Percentiles rank a stretch among this genome's conserved stretches.
These are phyloP conservation scores for Heliconius congener DNA, from an alignment of 1,140 invertebrate genomes.

Conservation along the genomic window DNA sequence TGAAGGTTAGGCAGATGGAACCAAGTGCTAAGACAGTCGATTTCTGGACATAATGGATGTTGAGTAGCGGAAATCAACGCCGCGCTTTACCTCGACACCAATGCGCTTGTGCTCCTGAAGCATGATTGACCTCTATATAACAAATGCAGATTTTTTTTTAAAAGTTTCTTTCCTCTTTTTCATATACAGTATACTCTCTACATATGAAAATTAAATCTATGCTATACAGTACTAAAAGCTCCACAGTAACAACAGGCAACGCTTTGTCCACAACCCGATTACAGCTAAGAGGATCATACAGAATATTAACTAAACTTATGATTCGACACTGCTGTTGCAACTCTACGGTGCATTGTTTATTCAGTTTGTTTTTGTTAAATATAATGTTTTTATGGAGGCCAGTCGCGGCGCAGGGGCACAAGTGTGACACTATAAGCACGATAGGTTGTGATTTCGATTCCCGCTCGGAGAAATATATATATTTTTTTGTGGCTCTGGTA, in stretches of 20 bases:
- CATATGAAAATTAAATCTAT: not conserved
- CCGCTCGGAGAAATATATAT: too few relatives aligned
- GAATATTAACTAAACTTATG: conserved; percentile 8
- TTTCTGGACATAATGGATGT: too few relatives aligned
- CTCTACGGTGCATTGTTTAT: not conserved
- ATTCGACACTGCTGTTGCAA: not conserved
- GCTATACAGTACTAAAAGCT: not conserved
- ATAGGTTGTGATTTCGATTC: too few relatives aligned
- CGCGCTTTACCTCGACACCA: too few relatives aligned
- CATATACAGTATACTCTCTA: not conserved
- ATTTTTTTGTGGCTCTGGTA: too few relatives aligned
- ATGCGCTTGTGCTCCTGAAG: too few relatives aligned
- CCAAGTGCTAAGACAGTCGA: too few relatives aligned
- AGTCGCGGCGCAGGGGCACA: not conserved
- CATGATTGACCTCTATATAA: too few relatives aligned
- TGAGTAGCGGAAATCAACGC: too few relatives aligned
- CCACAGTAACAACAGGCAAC: not conserved
- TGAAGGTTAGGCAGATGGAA: too few relatives aligned
- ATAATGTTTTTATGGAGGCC: not conserved
- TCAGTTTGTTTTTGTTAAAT: not conserved
- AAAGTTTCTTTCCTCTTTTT: not conserved
- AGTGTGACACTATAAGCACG: too few relatives aligned
- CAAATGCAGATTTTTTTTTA: too few relatives aligned
- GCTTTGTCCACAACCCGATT: conserved; percentile 8
- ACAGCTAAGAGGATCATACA: not conserved